These are phyloP conservation scores for Jaculus jaculus DNA, from an alignment of 2,113 vertebrate genomes.

Conservation along the genomic window DNA sequence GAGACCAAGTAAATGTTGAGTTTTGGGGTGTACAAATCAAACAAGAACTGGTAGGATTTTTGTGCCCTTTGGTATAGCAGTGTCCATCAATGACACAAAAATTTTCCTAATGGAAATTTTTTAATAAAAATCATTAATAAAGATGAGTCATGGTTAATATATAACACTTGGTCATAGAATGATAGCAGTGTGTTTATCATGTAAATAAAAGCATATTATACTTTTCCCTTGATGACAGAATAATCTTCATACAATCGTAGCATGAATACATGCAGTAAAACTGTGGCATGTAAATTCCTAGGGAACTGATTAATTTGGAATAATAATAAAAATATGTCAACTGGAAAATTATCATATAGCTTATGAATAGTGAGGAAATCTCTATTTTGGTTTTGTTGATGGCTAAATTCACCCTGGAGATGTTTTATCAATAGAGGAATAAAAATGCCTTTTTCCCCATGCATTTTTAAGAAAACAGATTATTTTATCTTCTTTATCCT, in stretches of 20 bases:
- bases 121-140: neutral
- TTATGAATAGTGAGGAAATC: neutral
- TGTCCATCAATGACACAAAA: slow-evolving; percentile 90
- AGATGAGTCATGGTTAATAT: neutral
- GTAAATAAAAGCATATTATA: neutral
- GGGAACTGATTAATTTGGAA: neutral
- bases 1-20: slow-evolving; percentile 91
- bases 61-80: slow-evolving; percentile 89
- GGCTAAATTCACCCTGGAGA: neutral
- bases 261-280: neutral
- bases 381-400: neutral
- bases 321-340: neutral
- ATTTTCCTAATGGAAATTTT: slow-evolving; percentile 87
- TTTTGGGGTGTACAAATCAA: slow-evolving; percentile 88
- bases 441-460: neutral
- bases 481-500: neutral
- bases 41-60: slow-evolving; percentile 88
- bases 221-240: neutral
- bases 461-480: neutral
- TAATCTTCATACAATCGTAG: neutral
- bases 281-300: neutral
- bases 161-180: neutral
- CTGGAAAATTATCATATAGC: neutral
- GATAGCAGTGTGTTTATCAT: neutral
- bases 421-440: neutral